Base-by-base conservation (phyloP, 2,888 invertebrate species). In the Hoplodrina ambigua region DNA sequence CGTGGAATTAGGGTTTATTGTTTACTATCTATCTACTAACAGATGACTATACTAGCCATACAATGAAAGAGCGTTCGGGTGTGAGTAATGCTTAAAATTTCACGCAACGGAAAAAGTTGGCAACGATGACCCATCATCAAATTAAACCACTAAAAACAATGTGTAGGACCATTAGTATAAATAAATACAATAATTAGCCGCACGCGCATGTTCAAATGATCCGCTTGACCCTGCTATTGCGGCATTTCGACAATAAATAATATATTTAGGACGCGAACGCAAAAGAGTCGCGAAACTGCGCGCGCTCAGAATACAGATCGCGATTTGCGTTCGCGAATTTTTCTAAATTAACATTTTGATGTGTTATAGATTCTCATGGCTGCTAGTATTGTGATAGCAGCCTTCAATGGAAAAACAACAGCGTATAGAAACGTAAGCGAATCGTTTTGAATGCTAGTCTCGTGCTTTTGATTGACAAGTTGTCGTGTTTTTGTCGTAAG, bases 191-290 rank as follows among this genome's bases (percentile, higher is more conserved):
- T 75, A 77, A 85, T 83, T 78, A 77, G 46, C 15, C 25, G 52
- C 65, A 70, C 62, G 44, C 15, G 49, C 20, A 54, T 72, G 54
- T 80, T 59, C 61, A 71, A 82, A 83, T 66, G 71, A 69, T 75
- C 58, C 67, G 61, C 19, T 69, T 85, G 86, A 86, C 87, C 90
- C 85, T 78, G 76, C 75, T 53, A 10, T 8, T 52, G 30, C 50
- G 37, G 69, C 65, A 83, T 89, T 89, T 86, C 88, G 83, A 82
- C 87, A 87, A 88, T 87, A 83, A 84, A 85, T 89, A 78, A 69
- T 61, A 73, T 85, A 89, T 89, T 88, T 86, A 84, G 89, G 84
- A 69, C 86, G 88, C 89, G 86, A 85, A 73, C 86, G 78, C 73
- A 53, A 72, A 70, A 78, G 82, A 85, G 79, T 87, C 85, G 89